Conservation (phyloP, 2,113 vertebrate species). For the Chaetops frenatus region DNA sequence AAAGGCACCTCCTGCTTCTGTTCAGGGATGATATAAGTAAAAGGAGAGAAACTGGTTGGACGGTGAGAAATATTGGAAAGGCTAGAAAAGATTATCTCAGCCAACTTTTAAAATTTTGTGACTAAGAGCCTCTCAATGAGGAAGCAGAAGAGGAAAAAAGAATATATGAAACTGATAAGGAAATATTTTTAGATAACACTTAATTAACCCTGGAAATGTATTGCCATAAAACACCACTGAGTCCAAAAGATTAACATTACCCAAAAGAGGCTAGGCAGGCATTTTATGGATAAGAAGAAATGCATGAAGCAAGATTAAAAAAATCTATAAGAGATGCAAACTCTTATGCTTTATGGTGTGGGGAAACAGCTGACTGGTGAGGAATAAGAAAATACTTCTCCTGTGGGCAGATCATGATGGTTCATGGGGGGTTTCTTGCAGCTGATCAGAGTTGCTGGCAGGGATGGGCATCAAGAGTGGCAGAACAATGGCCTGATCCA, state of each 20-base stretch:
- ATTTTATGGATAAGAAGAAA: neutral
- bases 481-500: neutral
- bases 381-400: neutral
- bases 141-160: neutral
- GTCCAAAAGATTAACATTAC: neutral
- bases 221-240: neutral
- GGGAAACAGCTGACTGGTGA: neutral
- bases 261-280: neutral
- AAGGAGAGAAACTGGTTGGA: neutral
- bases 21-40: neutral
- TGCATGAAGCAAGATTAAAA: neutral
- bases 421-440: neutral
- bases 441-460: neutral
- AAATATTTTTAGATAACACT: neutral
- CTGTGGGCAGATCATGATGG: neutral
- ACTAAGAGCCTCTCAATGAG: neutral
- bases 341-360: fast-evolving
- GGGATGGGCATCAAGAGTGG: fast-evolving
- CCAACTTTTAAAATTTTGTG: neutral
- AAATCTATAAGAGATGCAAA: neutral
- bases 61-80: neutral
- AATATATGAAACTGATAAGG: neutral
- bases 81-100: neutral
- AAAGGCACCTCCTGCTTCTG: neutral
- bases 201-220: neutral